Conservation (phyloP, 2,888 invertebrate species). For the Agrotis ipsilon region DNA sequence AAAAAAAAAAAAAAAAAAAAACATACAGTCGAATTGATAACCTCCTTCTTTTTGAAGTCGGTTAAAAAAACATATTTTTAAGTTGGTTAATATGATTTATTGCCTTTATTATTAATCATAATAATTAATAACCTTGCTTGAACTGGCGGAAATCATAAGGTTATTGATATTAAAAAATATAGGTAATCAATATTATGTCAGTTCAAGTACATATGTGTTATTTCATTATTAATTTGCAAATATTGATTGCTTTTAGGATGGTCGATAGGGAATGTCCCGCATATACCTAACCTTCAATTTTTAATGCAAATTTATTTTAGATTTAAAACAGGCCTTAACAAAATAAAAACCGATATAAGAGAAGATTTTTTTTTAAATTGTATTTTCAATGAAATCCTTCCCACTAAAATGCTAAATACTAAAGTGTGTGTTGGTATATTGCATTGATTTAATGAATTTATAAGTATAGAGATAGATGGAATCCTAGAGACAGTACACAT, state of each 20-base stretch:
- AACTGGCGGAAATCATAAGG: constrained; percentile 3
- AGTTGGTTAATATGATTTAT: no score
- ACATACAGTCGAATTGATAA: no score
- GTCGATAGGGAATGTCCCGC: constrained; percentile 3
- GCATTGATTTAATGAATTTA: no score
- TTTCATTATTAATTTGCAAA: constrained; percentile 22
- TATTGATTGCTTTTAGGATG: constrained; percentile 24
- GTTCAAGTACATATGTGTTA: background rate
- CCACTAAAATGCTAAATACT: no score
- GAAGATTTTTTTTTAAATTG: no score
- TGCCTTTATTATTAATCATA: background rate
- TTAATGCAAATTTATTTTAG: constrained; percentile 14
- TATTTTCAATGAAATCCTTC: no score
- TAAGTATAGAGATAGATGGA: no score
- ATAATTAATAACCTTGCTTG: background rate
- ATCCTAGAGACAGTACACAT: no score
- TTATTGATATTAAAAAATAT: background rate
- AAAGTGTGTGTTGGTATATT: no score
- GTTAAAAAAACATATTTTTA: no score
- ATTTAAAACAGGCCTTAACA: background rate
- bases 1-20: no score
- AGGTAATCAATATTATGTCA: background rate
- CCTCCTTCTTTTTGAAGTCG: no score
- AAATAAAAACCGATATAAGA: background rate
- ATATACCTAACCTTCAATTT: constrained; percentile 5